phyloP scores from a whole-genome alignment of 2,888 invertebrate genomes.

The Eristalis intricaria region DNA sequence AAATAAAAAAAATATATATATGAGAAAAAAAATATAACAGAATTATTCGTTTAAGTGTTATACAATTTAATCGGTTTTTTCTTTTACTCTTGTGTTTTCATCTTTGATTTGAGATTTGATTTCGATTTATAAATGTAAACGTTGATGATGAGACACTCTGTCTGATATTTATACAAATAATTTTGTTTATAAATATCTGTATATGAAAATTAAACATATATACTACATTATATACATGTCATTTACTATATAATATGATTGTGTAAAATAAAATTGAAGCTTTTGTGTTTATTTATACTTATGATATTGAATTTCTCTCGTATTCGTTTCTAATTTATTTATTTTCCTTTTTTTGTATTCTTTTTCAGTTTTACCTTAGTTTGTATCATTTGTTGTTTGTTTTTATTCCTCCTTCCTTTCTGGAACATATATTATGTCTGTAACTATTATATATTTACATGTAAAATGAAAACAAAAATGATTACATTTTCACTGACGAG shows the following conservation, averaged over 20 bases:
- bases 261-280: conserved; percentile 63
- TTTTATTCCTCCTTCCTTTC: conserved; percentile 1
- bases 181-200: conserved; percentile 52
- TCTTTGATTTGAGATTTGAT: conserved; percentile 17
- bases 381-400: neutral
- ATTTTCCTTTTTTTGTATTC: neutral
- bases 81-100: conserved; percentile 11
- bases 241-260: conserved; percentile 51
- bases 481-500: conserved; percentile 29
- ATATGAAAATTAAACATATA: conserved; percentile 44
- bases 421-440: conserved; percentile 35
- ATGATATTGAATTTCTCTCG: neutral
- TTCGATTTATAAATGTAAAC: conserved; percentile 43
- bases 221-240: conserved; percentile 49
- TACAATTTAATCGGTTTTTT: conserved; percentile 31
- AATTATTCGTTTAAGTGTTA: conserved; percentile 49
- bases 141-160: conserved; percentile 44
- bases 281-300: conserved; percentile 52
- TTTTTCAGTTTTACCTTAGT: neutral
- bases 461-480: conserved; percentile 33
- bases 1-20: conserved; percentile 32
- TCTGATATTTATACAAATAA: conserved; percentile 57
- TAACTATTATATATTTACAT: conserved; percentile 46
- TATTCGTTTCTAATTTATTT: conserved; percentile 11
- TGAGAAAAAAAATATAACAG: conserved; percentile 13